A percentile compares a stretch with the other conserved stretches of the same genome.
phyloP scores from a whole-genome alignment of 2,113 vertebrate genomes.

The Nycticorax nycticorax region DNA sequence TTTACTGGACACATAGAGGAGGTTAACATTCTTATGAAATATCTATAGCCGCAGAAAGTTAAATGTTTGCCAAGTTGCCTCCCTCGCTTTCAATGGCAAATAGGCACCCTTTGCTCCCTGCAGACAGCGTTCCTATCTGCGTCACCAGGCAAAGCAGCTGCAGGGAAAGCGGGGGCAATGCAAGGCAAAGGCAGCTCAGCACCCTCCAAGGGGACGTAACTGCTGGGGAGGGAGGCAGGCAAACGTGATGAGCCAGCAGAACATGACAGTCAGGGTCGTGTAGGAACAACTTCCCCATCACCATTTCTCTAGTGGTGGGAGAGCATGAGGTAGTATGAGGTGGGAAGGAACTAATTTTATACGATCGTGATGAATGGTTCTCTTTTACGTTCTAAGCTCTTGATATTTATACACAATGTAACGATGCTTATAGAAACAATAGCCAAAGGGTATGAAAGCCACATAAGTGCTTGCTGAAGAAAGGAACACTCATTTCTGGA shows the following conservation, averaged over 20 bases:
- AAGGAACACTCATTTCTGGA: background rate
- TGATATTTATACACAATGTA: background rate
- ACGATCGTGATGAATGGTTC: background rate
- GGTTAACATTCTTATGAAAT: background rate
- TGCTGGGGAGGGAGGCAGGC: background rate
- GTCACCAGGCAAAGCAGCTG: fast-evolving
- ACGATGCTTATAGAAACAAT: background rate
- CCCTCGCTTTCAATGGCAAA: background rate
- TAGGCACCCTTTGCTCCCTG: background rate
- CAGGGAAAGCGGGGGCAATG: background rate
- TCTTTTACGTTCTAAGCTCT: background rate
- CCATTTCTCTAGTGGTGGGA: background rate
- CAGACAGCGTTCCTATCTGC: background rate
- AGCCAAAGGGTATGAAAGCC: background rate
- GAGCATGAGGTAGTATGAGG: fast-evolving
- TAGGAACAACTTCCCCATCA: background rate
- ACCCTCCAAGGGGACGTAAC: background rate
- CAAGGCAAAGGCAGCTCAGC: background rate
- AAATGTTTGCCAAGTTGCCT: background rate
- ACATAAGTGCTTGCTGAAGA: background rate
- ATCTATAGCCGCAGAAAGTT: too few species aligned
- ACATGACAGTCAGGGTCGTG: fast-evolving
- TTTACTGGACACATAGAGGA: background rate
- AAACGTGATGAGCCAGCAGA: background rate
- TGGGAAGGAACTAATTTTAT: background rate